phyloP scores from a whole-genome alignment of 2,113 vertebrate species.

The Cichladusa arquata region DNA sequence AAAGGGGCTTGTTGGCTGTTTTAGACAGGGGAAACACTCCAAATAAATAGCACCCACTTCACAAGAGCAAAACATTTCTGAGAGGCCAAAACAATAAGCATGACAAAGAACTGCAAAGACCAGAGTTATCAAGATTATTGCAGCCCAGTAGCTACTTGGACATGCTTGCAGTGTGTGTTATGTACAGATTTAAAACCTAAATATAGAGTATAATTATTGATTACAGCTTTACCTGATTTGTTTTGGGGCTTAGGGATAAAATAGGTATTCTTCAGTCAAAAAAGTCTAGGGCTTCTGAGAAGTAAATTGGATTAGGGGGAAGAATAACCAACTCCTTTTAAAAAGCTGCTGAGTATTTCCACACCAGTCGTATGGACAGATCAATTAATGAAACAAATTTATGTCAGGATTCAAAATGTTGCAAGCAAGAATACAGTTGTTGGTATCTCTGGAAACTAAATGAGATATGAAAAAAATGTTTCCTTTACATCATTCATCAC shows the following conservation, averaged over 20 bases:
- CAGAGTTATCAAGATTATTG: neutral
- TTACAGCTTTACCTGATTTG: neutral
- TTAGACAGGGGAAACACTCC: conserved; percentile 31
- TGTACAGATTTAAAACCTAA: neutral
- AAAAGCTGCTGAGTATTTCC: neutral
- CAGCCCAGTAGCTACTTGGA: neutral
- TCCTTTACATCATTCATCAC: neutral
- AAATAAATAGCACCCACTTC: neutral
- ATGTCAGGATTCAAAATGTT: neutral
- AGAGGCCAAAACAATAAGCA: neutral
- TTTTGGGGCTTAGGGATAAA: neutral
- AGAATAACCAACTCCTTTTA: neutral
- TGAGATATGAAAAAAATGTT: neutral
- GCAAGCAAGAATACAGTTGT: neutral
- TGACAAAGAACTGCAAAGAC: neutral
- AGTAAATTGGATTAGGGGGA: neutral
- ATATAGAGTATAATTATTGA: neutral
- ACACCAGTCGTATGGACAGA: neutral
- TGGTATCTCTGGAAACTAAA: neutral
- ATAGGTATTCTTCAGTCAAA: neutral
- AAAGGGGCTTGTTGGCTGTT: conserved; percentile 37
- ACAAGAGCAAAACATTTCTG: neutral
- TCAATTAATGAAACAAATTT: neutral
- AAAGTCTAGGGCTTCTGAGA: neutral
- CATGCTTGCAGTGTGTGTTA: neutral